Conservation (phyloP, 1,140 invertebrate genomes). For the Bicyclus anynana region DNA sequence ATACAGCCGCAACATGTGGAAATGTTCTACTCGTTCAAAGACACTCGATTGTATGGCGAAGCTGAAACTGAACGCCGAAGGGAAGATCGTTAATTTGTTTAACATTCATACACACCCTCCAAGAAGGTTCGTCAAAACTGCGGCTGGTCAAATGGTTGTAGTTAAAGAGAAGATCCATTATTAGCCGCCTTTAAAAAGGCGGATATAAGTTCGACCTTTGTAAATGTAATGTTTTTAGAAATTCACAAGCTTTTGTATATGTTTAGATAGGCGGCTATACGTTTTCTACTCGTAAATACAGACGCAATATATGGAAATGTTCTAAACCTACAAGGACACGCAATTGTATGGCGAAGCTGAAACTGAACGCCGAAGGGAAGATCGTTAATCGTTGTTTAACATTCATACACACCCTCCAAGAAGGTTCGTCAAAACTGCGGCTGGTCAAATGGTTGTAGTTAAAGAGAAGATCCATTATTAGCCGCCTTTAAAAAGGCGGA, state of each 20-base stretch:
- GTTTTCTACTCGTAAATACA: conserved; percentile 26
- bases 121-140: conserved; percentile 7
- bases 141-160: too few relatives aligned
- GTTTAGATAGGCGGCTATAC: conserved; percentile 33
- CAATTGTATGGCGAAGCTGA: conserved; percentile 26
- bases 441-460: too few relatives aligned
- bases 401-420: conserved; percentile 7
- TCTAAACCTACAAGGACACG: conserved; percentile 8
- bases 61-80: conserved; percentile 14
- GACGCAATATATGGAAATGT: conserved; percentile 16
- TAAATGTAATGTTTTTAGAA: too few relatives aligned
- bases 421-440: conserved; percentile 6
- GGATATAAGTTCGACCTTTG: too few relatives aligned
- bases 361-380: conserved; percentile 10
- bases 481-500: too few relatives aligned
- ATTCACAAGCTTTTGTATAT: too few relatives aligned
- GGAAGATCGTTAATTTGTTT: conserved; percentile 10
- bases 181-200: too few relatives aligned
- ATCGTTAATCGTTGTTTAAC: conserved; percentile 13
- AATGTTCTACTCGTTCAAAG: conserved; percentile 19
- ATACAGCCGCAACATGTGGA: conserved; percentile 9
- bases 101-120: conserved; percentile 8
- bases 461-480: too few relatives aligned
- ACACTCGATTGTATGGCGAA: conserved; percentile 22
- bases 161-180: too few relatives aligned